Evolutionary conservation across 2,113 vertebrate genomes (phyloP).

Genomic region (Dromiciops gliroides): DNA sequence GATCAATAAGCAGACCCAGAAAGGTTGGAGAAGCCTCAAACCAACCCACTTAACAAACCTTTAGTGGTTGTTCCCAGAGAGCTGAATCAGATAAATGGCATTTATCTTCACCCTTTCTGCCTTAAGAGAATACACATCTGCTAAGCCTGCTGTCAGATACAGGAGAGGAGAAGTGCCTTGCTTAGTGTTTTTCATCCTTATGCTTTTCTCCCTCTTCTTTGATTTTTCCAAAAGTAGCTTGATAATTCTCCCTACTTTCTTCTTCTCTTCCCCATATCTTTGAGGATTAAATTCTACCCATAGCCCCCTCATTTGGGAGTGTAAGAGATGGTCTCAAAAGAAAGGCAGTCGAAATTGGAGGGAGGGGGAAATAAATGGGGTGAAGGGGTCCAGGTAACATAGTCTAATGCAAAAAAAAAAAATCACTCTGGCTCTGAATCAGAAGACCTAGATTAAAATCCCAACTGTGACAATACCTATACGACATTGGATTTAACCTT

Average conservation of each 20-base stretch:
- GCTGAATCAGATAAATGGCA: not conserved
- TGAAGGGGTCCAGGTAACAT: not conserved
- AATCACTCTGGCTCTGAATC: not conserved
- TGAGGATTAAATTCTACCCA: not conserved
- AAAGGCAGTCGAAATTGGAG: not conserved
- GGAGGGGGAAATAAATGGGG: not conserved
- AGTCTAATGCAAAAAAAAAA: not conserved
- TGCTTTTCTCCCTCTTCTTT: not conserved
- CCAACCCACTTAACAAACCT: not conserved
- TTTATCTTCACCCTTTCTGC: constrained; percentile 34
- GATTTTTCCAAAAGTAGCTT: not conserved
- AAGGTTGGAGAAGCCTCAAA: constrained; percentile 43
- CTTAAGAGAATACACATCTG: constrained; percentile 7
- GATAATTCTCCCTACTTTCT: not conserved
- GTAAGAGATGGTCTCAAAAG: not conserved
- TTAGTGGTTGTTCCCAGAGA: constrained; percentile 22
- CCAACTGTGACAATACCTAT: not conserved
- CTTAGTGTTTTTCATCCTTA: not conserved
- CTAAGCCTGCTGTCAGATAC: not conserved
- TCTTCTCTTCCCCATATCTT: not conserved
- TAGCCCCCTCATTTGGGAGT: not conserved
- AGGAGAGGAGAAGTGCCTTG: not conserved
- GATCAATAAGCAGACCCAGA: constrained; percentile 30
- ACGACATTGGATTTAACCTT: not conserved
- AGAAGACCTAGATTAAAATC: not conserved